Percentiles rank a stretch among this genome's conserved stretches.
These are phyloP conservation scores for Tyria jacobaeae DNA, from an alignment of 2,888 invertebrate species.

Conservation along the genomic window DNA sequence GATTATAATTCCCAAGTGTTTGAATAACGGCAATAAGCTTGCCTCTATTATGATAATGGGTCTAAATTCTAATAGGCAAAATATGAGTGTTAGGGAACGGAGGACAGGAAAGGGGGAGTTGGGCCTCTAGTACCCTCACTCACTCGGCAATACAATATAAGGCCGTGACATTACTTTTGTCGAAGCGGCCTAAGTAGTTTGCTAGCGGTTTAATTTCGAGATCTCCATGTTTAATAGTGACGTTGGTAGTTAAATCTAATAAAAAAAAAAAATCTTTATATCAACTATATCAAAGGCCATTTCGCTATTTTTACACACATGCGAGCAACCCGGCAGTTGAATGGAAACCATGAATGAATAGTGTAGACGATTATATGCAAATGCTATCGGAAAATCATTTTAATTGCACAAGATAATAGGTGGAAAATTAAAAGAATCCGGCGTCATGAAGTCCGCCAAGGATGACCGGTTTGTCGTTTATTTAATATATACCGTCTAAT, in stretches of 20 bases:
- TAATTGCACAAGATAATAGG: conserved; percentile 72
- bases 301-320: conserved; percentile 10
- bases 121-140: too few species aligned
- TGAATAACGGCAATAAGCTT: too few species aligned
- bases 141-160: too few species aligned
- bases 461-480: conserved; percentile 45
- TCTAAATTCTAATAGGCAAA: too few species aligned
- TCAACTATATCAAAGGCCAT: not conserved
- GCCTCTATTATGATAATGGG: too few species aligned
- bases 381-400: conserved; percentile 76
- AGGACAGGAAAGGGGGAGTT: too few species aligned
- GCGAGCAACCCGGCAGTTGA: conserved; percentile 34
- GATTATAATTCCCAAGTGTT: too few species aligned
- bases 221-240: not conserved
- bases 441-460: conserved; percentile 46
- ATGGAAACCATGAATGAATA: conserved; percentile 69
- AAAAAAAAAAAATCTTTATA: not conserved
- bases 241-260: not conserved
- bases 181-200: too few species aligned
- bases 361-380: conserved; percentile 75
- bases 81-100: too few species aligned
- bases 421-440: conserved; percentile 76
- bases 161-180: too few species aligned
- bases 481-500: conserved; percentile 38
- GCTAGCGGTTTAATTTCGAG: too few species aligned